Base-by-base conservation (phyloP, 2,797 vertebrate species). In the Molossus molossus region DNA sequence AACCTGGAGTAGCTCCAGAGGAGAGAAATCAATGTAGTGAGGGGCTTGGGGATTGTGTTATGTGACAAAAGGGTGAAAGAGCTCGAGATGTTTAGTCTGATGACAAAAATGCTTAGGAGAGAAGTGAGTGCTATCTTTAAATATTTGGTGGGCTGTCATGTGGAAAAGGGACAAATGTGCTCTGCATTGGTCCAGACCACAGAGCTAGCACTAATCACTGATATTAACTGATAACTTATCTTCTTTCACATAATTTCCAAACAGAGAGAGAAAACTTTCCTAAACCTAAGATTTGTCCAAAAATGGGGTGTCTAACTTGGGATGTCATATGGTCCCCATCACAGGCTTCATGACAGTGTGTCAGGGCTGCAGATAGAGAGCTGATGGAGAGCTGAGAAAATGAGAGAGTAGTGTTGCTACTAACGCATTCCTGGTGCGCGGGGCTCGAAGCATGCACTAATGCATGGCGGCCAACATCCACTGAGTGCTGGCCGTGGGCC, bases 31-130 rank as follows among this genome's bases (percentile, higher is more conserved):
- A 65, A 37, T 90, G 93, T 1, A 76, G 75, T 0, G 50, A 92
- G 79, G 85, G 73, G 13, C 9, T 87, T 76, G 75, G 65, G 77
- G 55, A 45, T 11, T 4, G 82, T 94, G 94, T 92, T 76, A 92
- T 73, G 57, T 91, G 94, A 96, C 79, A 72, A 72, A 93, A 94
- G 90, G 75, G 82, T 73, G 85, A 96, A 94, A 85, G 87, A 94
- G 80, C 75, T 81, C 25, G 87, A 92, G 87, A 94, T 97, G 94
- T 97, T 97, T 97, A 97, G 96, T 97, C 96, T 97, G 92, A 94
- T 18, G 96, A 94, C 80, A 94, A 95, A 76, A 96, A 86, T 2
- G 21, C 87, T 91, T 92, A 91, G 90, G 94, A 88, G 87, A 93
- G 82, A 95, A 37, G 29, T 91, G 87, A 97, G 93, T 88, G 83